A percentile compares a stretch with the other conserved stretches of the same genome.
Conservation (phyloP, 2,888 invertebrate species). For the Leucophenga maculata region DNA sequence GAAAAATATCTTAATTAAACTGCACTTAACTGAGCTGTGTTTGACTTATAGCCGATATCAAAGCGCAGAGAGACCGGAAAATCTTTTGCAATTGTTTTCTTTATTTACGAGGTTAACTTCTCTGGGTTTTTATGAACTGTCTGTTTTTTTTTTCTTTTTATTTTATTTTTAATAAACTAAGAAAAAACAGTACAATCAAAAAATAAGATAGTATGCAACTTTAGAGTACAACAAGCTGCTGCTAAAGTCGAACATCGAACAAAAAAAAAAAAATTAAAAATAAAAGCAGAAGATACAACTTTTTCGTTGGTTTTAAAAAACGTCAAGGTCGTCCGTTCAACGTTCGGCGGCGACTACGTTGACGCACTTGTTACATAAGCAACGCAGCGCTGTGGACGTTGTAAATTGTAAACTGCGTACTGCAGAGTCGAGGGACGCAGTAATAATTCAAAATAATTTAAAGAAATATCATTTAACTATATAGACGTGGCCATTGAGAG, state of each 20-base stretch:
- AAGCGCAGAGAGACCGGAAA: constrained; percentile 14
- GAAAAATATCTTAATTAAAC: neutral
- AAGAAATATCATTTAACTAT: no score
- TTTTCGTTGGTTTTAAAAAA: constrained; percentile 2
- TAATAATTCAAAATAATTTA: no score
- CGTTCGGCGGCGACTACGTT: constrained; percentile 2
- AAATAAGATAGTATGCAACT: neutral
- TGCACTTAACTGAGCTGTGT: no score
- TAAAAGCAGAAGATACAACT: constrained; percentile 18
- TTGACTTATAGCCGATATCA: no score
- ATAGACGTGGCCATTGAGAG: no score
- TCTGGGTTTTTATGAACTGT: constrained; percentile 6
- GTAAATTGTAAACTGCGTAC: neutral
- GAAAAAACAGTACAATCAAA: neutral
- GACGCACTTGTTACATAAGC: constrained; percentile 24
- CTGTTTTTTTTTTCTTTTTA: neutral
- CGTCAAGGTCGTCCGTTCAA: constrained; percentile 17
- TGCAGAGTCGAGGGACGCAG: neutral
- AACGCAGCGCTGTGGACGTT: neutral
- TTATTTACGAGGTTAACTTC: constrained; percentile 13
- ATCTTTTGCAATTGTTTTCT: constrained; percentile 11
- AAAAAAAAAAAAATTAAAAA: neutral
- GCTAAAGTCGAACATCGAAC: neutral
- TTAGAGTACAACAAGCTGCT: neutral
- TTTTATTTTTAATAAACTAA: neutral